These are phyloP conservation scores for Plemyria rubiginata DNA, from an alignment of 2,888 invertebrate genomes.

Conservation along the genomic window DNA sequence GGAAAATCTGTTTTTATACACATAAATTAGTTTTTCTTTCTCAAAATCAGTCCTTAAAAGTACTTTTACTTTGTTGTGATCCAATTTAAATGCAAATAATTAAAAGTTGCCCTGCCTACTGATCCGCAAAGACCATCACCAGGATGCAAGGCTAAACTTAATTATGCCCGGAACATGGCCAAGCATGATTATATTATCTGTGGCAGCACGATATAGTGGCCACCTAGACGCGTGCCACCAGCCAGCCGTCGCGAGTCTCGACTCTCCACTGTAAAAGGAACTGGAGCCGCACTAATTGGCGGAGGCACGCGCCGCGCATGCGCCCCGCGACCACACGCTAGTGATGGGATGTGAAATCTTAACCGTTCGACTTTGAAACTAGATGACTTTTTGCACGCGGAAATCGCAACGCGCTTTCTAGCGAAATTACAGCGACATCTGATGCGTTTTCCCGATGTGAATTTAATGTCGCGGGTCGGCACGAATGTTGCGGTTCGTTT, in stretches of 20 bases:
- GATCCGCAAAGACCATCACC: too few relatives aligned
- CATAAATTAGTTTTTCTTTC: too few relatives aligned
- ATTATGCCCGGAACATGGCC: background rate
- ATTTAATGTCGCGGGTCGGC: conserved; percentile 41
- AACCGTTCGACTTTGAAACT: conserved; percentile 72
- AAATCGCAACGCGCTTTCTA: conserved; percentile 67
- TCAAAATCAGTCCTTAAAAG: too few relatives aligned
- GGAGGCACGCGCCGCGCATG: conserved; percentile 73
- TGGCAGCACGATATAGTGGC: conserved; percentile 46
- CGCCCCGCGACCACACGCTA: conserved; percentile 79
- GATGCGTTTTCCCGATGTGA: conserved; percentile 25
- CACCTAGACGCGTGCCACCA: conserved; percentile 54
- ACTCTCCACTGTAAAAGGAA: conserved; percentile 77
- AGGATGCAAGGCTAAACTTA: too few relatives aligned
- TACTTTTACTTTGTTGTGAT: too few relatives aligned
- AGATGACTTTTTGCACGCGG: conserved; percentile 72
- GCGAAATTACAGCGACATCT: conserved; percentile 49
- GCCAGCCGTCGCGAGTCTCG: conserved; percentile 70
- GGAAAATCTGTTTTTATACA: too few relatives aligned
- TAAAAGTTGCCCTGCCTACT: too few relatives aligned
- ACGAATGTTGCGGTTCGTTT: conserved; percentile 28
- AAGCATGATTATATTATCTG: conserved; percentile 1
- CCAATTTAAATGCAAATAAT: too few relatives aligned
- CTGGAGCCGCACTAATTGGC: conserved; percentile 84
- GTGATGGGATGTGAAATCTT: conserved; percentile 82